Evolutionary conservation across 2,888 invertebrate species (phyloP).

Genomic region (Salticus scenicus): DNA sequence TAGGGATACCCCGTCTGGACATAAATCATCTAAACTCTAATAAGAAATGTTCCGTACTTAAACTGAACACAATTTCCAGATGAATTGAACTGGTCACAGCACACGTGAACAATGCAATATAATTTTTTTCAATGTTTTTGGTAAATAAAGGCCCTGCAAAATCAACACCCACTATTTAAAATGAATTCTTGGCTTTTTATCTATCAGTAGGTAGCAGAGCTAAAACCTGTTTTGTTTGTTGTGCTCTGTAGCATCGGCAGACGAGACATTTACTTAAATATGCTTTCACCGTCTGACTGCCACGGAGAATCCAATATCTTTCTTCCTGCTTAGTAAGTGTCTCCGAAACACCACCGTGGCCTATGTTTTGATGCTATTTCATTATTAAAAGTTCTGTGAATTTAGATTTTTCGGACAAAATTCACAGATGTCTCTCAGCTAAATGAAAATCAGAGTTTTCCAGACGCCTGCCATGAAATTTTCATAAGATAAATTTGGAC

Average conservation of each 20-base stretch:
- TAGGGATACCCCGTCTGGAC: not conserved
- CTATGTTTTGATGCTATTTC: not conserved
- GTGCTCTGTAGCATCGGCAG: not conserved
- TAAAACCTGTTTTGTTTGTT: not conserved
- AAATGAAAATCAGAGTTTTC: not conserved
- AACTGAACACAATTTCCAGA: not conserved
- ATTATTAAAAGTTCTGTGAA: conserved; percentile 14
- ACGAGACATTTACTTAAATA: conserved; percentile 6
- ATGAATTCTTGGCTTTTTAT: not conserved
- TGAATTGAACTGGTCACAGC: not conserved
- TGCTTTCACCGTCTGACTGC: not conserved
- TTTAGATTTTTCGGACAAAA: not conserved
- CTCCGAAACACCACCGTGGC: conserved; percentile 14
- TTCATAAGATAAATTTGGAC: too few species aligned
- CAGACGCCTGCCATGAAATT: not conserved
- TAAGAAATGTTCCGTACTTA: not conserved
- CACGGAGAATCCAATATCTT: conserved; percentile 11
- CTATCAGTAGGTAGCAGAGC: not conserved
- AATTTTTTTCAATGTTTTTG: not conserved
- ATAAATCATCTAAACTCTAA: conserved; percentile 9
- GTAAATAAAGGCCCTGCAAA: not conserved
- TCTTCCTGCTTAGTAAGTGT: conserved; percentile 16
- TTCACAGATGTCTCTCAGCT: not conserved
- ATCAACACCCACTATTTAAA: not conserved
- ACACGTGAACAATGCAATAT: not conserved